Conservation (phyloP, 2,888 invertebrate genomes). For the Argyresthia albistria region DNA sequence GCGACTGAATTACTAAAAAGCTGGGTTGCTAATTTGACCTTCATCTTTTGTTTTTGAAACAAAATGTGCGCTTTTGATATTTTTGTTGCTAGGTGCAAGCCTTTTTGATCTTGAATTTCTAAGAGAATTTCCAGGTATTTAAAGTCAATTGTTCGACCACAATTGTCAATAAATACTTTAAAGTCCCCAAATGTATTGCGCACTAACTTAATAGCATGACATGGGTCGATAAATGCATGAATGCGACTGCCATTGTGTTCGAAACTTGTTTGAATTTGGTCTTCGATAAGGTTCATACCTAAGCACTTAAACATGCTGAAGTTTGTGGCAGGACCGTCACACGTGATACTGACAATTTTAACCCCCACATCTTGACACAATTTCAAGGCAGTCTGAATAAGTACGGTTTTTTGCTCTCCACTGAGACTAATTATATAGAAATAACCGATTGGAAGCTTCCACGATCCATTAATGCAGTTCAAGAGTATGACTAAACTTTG, state of each 20-base stretch:
- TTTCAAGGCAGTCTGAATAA: neutral
- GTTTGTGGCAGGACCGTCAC: neutral
- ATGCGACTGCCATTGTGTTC: neutral
- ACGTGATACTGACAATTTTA: neutral
- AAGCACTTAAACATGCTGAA: neutral
- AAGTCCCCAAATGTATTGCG: constrained; percentile 1
- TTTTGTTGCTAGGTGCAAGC: constrained; percentile 6
- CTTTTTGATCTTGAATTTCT: constrained; percentile 13
- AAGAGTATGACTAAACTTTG: neutral
- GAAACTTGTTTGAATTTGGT: no score
- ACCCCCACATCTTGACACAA: neutral
- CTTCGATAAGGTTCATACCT: no score
- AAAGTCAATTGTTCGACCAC: neutral
- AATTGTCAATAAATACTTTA: neutral
- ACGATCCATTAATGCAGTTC: neutral
- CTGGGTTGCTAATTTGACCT: constrained; percentile 2
- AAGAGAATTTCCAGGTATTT: constrained; percentile 9
- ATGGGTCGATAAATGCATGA: neutral
- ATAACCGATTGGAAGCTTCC: neutral
- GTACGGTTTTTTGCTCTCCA: neutral
- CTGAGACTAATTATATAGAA: neutral
- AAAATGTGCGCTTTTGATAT: neutral
- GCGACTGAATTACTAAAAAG: no score
- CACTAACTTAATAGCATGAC: no score
- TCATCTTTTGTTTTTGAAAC: constrained; percentile 9